Base-by-base conservation (phyloP, 2,888 invertebrate species). In the Chrysopilus asiliformis region DNA sequence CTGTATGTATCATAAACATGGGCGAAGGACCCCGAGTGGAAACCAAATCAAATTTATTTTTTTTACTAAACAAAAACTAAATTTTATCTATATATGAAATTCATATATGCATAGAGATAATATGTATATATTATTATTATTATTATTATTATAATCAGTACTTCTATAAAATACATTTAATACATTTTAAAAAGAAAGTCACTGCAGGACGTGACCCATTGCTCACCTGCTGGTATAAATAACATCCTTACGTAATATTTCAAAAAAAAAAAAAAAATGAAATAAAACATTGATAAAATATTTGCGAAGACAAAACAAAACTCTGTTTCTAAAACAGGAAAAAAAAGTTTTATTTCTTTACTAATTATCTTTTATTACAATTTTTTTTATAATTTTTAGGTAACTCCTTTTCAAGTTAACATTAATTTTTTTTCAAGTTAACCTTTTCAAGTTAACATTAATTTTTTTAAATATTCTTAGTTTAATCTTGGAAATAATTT, bases 11-110 rank as follows among this genome's bases (percentile, higher is more conserved):
- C 31, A n/a, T 8, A 8, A 26, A 37, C 30, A 37, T 65, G 67
- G 68, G 70, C 70, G 68, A 68, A 69, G 65, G 68, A 70, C 68
- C 72, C 72, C 67, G 69, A 74, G 72, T 79, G 79, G 76, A 79
- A 79, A 79, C 79, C 79, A 79, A 79, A 79, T 79, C 79, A 76
- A 76, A 41, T 38, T 38, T 18, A 31, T 31, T 31, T 31, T 18
- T 26, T 10, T 18, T 12, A 31, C 12, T 68, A 70, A 67, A 67
- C 18, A 17, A 26, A 34, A 18, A 27, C n/a, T n/a, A n/a, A n/a
- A n/a, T n/a, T n/a, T n/a, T n/a, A n/a, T n/a, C n/a, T n/a, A n/a
- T n/a, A n/a, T n/a, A n/a, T n/a, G n/a, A n/a, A n/a, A 31, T 16
- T n/a, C 18, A 17, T 31, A 16, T 31, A 33, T 22, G 22, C 14